Evolutionary conservation across 2,888 invertebrate species (phyloP).

Genomic region (Orthonevra nobilis): DNA sequence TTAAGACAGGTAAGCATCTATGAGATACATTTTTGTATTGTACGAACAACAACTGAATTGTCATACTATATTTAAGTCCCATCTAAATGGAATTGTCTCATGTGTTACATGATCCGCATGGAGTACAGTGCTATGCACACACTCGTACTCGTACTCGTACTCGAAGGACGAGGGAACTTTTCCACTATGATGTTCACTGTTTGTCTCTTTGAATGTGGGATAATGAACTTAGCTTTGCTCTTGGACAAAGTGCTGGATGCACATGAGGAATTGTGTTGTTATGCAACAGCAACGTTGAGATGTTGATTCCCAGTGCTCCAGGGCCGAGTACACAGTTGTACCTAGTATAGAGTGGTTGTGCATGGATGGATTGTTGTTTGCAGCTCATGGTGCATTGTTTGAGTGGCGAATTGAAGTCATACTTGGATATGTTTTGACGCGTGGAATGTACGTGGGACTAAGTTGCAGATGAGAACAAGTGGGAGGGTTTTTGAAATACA

Average conservation of each 20-base stretch:
- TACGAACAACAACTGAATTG: slow-evolving; percentile 27
- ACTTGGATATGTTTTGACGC: slow-evolving; percentile 46
- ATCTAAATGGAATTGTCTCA: too few species aligned
- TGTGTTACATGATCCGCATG: too few species aligned
- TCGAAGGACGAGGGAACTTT: slow-evolving; percentile 1
- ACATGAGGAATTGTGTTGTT: slow-evolving; percentile 42
- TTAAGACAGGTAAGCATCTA: slow-evolving; percentile 39
- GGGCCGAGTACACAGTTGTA: slow-evolving; percentile 23
- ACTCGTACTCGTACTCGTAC: background rate
- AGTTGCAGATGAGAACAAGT: slow-evolving; percentile 1
- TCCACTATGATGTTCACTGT: slow-evolving; percentile 15
- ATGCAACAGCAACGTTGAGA: slow-evolving; percentile 50
- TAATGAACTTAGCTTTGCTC: slow-evolving; percentile 53
- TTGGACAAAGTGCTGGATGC: slow-evolving; percentile 49
- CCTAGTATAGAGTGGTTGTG: slow-evolving; percentile 28
- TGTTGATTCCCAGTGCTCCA: slow-evolving; percentile 30
- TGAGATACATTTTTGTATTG: slow-evolving; percentile 22
- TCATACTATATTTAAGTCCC: too few species aligned
- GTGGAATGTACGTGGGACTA: slow-evolving; percentile 26
- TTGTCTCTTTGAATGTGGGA: slow-evolving; percentile 42
- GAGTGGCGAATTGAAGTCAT: slow-evolving; percentile 38
- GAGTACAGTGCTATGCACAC: slow-evolving; percentile 2
- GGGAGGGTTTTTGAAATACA: too few species aligned
- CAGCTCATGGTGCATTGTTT: background rate
- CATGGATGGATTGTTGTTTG: slow-evolving; percentile 3